A percentile compares a stretch with the other conserved stretches of the same genome.
These are phyloP conservation scores for Laodelphax striatellus DNA, from an alignment of 1,140 invertebrate species.

Conservation along the genomic window DNA sequence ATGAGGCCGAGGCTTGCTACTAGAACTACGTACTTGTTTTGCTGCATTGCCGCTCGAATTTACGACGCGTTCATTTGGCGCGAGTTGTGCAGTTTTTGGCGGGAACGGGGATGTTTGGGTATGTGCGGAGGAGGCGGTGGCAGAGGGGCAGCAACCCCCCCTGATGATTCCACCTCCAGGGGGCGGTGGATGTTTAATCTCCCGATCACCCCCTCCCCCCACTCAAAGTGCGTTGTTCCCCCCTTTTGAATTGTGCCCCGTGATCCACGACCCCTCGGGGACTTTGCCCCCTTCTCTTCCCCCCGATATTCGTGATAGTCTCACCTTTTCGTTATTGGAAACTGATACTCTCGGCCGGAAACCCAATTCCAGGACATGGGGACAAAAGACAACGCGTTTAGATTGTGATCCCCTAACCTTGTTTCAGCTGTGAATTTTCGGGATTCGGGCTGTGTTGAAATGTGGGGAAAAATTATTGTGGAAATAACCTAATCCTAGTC, in stretches of 20 bases:
- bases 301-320: not conserved
- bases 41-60: not conserved
- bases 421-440: no score
- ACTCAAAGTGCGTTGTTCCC: not conserved
- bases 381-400: no score
- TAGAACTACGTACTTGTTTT: not conserved
- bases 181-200: not conserved
- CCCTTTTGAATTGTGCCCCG: not conserved
- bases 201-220: not conserved
- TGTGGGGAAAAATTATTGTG: no score
- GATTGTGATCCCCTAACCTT: no score
- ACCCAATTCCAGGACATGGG: no score
- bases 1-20: no score
- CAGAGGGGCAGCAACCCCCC: not conserved
- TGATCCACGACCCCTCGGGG: not conserved
- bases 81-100: not conserved
- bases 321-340: slow-evolving; percentile 1
- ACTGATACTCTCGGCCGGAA: not conserved
- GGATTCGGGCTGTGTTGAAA: no score
- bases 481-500: no score
- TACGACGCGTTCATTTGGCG: slow-evolving; percentile 2
- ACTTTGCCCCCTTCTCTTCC: not conserved
- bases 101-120: not conserved
- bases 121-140: not conserved
- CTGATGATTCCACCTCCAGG: not conserved